Base-by-base conservation (phyloP, 2,797 vertebrate species). In the Tokudaia tokunoshimensis region DNA sequence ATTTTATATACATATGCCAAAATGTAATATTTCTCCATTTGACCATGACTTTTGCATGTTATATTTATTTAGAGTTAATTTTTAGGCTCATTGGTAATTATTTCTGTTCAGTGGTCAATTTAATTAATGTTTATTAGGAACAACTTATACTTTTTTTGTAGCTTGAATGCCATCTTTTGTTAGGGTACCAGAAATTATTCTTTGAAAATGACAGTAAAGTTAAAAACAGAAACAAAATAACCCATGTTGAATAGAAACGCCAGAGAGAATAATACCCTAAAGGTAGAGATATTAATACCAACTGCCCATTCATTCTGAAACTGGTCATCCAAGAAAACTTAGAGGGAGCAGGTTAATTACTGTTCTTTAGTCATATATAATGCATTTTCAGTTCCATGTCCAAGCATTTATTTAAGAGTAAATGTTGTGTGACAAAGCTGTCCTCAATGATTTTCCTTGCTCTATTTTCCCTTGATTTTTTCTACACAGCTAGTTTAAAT, bases 291-390 rank as follows among this genome's bases (percentile, higher is more conserved):
- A 89, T 98, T 97, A 98, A 98, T 98, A 97, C 80, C 95, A 98
- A 96, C 75, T 97, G 96, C 96, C 97, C 95, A 98, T 98, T 98
- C 97, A 98, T 98, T 98, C 97, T 98, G 94, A 97, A 98, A 98
- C 98, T 98, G 95, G 91, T 80, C 97, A 97, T 98, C 97, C 97
- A 96, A 97, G 98, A 97, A 96, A 81, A 84, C 98, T 98, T 98
- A 97, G 97, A 98, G 92, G 95, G 92, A 98, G 87, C 81, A 97
- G 94, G 98, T 98, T 99, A 98, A 99, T 98, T 98, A 98, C 97
- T 97, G 96, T 97, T 98, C 91, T 94, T 98, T 97, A 98, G 98
- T 98, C 97, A 98, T 92, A 95, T 70, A 93, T 95, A 98, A 98
- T 98, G 98, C 95, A 98, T 98, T 98, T 98, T 97, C 96, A 98